Percentiles rank a stretch among this genome's conserved stretches.
These are phyloP conservation scores for Cryptosula pallasiana DNA, from an alignment of 2,888 invertebrate genomes.

Conservation along the genomic window DNA sequence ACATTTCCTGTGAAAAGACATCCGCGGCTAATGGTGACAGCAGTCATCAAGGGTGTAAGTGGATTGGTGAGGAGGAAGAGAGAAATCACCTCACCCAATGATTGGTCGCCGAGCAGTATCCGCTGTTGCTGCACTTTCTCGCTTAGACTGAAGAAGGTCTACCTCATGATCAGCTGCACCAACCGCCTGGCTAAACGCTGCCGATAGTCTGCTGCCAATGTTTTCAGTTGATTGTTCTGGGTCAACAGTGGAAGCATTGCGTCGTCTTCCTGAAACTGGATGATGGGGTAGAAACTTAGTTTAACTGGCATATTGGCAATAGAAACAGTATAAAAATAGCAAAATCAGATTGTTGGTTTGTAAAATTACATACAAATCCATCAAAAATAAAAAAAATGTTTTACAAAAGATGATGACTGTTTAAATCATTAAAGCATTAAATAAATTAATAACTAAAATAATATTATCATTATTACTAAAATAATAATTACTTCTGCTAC, in stretches of 20 bases:
- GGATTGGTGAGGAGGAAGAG: background rate
- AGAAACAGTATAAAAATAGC: no score
- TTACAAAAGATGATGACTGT: no score
- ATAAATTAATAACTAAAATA: no score
- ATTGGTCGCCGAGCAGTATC: conserved; percentile 3
- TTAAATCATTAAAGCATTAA: no score
- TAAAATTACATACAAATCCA: no score
- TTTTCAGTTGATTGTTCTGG: background rate
- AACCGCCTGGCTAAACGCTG: background rate
- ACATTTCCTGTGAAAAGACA: background rate
- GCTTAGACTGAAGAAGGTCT: background rate
- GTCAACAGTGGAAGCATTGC: conserved; percentile 9
- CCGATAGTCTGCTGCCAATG: background rate
- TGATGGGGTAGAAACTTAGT: no score
- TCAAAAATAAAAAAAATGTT: no score
- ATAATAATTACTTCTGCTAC: no score
- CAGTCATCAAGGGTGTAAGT: background rate
- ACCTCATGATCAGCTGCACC: background rate
- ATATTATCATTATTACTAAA: no score
- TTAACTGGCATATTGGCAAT: no score
- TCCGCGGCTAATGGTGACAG: background rate
- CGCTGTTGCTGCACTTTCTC: background rate
- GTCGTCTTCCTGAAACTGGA: background rate
- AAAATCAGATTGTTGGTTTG: no score
- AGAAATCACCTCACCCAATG: background rate